phyloP scores from a whole-genome alignment of 2,113 vertebrate species.

The Rhinolophus ferrumequinum region DNA sequence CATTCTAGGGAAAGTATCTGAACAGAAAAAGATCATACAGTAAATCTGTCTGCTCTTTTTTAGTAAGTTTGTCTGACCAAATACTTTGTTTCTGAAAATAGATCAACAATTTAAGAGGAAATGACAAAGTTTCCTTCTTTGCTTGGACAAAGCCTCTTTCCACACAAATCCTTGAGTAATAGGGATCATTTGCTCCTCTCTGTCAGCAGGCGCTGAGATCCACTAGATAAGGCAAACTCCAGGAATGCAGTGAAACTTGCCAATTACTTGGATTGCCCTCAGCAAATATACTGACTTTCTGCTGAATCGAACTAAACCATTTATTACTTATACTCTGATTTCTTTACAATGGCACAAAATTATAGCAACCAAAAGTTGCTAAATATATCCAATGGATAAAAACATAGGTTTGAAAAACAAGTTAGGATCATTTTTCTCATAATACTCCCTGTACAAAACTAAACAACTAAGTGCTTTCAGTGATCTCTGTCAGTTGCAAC shows the following conservation, averaged over 20 bases:
- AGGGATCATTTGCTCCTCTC: background rate
- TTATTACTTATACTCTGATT: constrained; percentile 4
- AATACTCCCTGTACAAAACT: background rate
- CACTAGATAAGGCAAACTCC: constrained; percentile 29
- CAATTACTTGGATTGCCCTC: background rate
- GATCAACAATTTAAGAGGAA: constrained; percentile 35
- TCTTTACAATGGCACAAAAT: constrained; percentile 29
- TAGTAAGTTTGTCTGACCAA: constrained; percentile 9
- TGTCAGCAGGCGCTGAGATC: constrained; percentile 6
- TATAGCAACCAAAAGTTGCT: background rate
- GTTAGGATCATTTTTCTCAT: constrained; percentile 5
- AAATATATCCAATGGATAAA: constrained; percentile 18
- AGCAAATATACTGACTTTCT: constrained; percentile 33
- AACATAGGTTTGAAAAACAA: background rate
- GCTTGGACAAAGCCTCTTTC: constrained; percentile 40
- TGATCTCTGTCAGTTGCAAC: background rate
- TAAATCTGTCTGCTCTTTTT: background rate
- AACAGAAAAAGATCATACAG: background rate
- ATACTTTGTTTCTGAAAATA: constrained; percentile 59
- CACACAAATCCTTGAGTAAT: background rate
- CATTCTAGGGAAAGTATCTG: background rate
- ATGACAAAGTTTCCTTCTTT: constrained; percentile 22
- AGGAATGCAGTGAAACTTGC: background rate
- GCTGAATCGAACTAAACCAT: background rate
- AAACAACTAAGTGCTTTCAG: background rate